A percentile compares a stretch with the other conserved stretches of the same genome.
phyloP scores from a whole-genome alignment of 2,888 invertebrate genomes.

The Aspidapion aeneum region DNA sequence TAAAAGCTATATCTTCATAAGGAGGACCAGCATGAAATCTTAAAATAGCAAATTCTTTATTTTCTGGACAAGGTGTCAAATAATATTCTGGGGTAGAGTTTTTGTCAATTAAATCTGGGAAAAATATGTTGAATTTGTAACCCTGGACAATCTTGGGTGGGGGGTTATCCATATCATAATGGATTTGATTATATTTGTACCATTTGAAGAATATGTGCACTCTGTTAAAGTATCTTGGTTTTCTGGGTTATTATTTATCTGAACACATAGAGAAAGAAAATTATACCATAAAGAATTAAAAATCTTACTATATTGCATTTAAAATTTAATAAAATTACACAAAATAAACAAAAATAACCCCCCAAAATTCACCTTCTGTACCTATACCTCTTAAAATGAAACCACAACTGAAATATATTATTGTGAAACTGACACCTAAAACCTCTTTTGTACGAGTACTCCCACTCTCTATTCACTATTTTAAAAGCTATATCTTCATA shows the following conservation, averaged over 20 bases:
- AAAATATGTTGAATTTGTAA: conserved; percentile 99
- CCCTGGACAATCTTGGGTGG: conserved; percentile 99
- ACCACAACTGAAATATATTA: conserved; percentile 99
- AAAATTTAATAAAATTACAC: background rate
- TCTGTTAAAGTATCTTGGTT: conserved; percentile 96
- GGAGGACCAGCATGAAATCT: conserved; percentile 98
- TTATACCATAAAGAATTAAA: too few relatives aligned
- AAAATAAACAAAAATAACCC: background rate
- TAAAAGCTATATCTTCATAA: conserved; percentile 98
- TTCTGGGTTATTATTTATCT: too few relatives aligned
- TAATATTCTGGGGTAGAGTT: conserved; percentile 89
- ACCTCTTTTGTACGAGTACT: conserved; percentile 96
- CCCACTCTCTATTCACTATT: conserved; percentile 99
- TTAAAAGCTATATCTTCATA: conserved; percentile 99
- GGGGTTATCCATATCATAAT: conserved; percentile 99
- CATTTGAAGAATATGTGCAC: conserved; percentile 98
- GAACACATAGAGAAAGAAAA: too few relatives aligned
- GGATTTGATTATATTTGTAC: conserved; percentile 99
- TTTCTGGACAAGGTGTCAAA: conserved; percentile 85
- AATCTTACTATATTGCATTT: too few relatives aligned
- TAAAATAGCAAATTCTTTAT: conserved; percentile 90
- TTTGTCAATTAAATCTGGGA: conserved; percentile 97
- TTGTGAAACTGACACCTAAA: conserved; percentile 99
- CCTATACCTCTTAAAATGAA: conserved; percentile 97
- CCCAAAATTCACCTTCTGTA: conserved; percentile 68